Evolutionary conservation across 2,797 vertebrate genomes (phyloP), one percentile per base, ranked within the genome.

Genomic region (Oreochromis grahami): DNA sequence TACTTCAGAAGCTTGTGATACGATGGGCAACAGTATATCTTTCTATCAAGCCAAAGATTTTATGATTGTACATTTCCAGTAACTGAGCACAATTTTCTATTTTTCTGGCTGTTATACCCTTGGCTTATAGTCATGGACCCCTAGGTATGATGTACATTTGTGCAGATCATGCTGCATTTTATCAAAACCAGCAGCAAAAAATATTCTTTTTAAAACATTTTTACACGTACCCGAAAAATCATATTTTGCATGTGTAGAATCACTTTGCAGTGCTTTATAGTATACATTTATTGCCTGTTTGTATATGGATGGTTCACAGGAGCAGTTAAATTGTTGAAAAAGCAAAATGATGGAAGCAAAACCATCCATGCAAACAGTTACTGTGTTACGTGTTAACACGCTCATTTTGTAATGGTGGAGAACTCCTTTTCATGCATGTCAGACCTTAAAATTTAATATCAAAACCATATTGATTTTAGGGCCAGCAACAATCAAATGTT

Each of bases 121-220:
- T 50, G 43, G 9, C 14, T 50, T 12, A 1, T 43, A 0, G 65
- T 70, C 8, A 13, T 43, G 68, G 4, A 50, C n/a, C 8, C 38
- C 13, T 17, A 15, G 21, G 2, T 41, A 13, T 79, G 36, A n/a
- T 50, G 48, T 19, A 3, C 4, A 13, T 65, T 5, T 19, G 4
- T n/a, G 24, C 36, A 60, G 1, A 52, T 32, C 12, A 2, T 14
- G 38, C 19, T 26, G 41, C 21, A 70, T 45, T 26, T 26, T 0
- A 56, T 51, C 78, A 21, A 34, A 34, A 52, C 1, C 29, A 65
- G 58, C 14, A 15, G 14, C 19, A 17, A 52, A 51, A 51, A 24
- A 14, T 4, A 1, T 7, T 24, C n/a, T n/a, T n/a, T 3, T 1
- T 0, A n/a, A 15, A 34, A 32, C 6, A 11, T 12, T 48, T 79